Conservation (phyloP, 2,113 vertebrate genomes). For the Gallinago media region DNA sequence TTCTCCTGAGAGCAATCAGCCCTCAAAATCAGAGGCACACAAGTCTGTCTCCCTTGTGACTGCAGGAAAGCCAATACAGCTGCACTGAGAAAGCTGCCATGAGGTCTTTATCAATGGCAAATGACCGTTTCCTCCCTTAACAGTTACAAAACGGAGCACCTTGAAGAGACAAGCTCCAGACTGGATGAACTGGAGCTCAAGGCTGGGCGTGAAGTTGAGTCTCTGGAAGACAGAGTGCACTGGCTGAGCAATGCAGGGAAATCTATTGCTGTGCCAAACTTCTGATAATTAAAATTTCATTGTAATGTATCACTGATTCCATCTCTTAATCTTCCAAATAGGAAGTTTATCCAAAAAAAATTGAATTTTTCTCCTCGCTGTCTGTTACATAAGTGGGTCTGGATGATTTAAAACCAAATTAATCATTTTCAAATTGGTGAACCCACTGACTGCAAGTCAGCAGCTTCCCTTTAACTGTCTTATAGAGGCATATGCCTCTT, state of each 20-base stretch:
- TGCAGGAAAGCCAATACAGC: background rate
- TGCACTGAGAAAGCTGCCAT: background rate
- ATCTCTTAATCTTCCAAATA: conserved; percentile 38
- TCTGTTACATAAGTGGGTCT: conserved; percentile 41
- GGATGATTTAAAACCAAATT: conserved; percentile 45
- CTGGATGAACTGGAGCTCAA: background rate
- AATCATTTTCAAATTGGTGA: conserved; percentile 39
- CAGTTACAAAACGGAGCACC: background rate
- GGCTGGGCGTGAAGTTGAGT: background rate
- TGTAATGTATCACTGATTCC: background rate
- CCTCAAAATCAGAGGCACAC: background rate
- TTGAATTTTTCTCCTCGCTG: background rate
- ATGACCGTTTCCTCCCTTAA: background rate
- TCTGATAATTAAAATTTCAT: conserved; percentile 29
- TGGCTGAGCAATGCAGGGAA: background rate
- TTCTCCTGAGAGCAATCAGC: background rate
- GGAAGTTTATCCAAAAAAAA: conserved; percentile 1
- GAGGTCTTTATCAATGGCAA: background rate
- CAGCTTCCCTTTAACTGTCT: conserved; percentile 29
- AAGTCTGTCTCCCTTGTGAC: background rate
- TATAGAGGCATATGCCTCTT: conserved; percentile 28
- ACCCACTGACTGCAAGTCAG: conserved; percentile 27
- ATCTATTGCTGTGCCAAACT: conserved; percentile 3
- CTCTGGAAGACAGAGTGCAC: background rate
- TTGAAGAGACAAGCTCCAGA: background rate